Evolutionary conservation across 2,888 invertebrate genomes (phyloP).

Genomic region (Ornithoptera alexandrae): DNA sequence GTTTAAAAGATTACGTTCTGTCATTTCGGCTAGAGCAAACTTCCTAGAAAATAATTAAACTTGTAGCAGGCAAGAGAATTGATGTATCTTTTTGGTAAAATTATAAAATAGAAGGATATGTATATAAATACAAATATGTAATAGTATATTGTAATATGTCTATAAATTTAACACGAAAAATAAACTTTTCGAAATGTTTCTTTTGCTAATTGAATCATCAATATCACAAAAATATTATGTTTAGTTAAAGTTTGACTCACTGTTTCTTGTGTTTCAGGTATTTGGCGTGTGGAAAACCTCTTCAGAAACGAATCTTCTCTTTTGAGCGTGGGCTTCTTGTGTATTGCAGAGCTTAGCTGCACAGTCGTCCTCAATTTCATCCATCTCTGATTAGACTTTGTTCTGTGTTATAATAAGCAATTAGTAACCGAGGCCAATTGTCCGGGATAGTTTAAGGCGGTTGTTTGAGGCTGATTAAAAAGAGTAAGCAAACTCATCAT

Average conservation of each 20-base stretch:
- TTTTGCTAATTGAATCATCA: too few relatives aligned
- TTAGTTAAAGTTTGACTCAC: slow-evolving; percentile 62
- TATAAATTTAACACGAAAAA: too few relatives aligned
- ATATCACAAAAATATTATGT: not conserved
- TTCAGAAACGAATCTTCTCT: slow-evolving; percentile 96
- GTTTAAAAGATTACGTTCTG: not conserved
- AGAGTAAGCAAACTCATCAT: slow-evolving; percentile 55
- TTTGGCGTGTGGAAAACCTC: slow-evolving; percentile 95
- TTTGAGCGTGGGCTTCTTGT: slow-evolving; percentile 93
- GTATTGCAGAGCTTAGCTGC: slow-evolving; percentile 92
- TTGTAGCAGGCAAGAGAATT: not conserved
- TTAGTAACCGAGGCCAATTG: slow-evolving; percentile 29
- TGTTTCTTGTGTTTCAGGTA: slow-evolving; percentile 91
- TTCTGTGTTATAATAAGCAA: slow-evolving; percentile 78
- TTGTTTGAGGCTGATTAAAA: slow-evolving; percentile 30
- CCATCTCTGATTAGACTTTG: slow-evolving; percentile 96
- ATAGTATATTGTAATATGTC: too few relatives aligned
- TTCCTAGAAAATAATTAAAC: not conserved
- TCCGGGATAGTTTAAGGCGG: not conserved
- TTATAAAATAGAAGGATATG: not conserved
- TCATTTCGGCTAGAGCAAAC: not conserved
- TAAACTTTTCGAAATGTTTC: too few relatives aligned
- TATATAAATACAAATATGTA: not conserved
- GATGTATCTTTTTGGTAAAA: not conserved
- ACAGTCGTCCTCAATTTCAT: slow-evolving; percentile 97